phyloP scores from a whole-genome alignment of 1,140 invertebrate genomes.

The Cepaea nemoralis region DNA sequence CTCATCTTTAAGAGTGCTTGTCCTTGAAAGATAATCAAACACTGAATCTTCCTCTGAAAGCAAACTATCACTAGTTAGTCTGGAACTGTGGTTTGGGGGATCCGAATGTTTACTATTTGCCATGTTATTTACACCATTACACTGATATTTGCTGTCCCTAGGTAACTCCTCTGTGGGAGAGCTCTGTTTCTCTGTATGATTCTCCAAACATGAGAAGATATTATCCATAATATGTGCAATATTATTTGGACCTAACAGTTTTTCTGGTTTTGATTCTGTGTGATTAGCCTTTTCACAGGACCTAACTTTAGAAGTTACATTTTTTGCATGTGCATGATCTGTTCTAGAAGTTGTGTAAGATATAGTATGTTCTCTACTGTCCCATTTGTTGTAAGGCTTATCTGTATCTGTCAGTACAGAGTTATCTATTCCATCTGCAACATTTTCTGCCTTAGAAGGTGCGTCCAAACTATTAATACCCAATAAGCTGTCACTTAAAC shows the following conservation, averaged over 20 bases:
- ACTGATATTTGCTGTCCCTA: neutral
- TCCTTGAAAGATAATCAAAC: too few species aligned
- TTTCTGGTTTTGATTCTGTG: neutral
- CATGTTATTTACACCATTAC: neutral
- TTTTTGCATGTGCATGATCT: neutral
- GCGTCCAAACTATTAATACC: neutral
- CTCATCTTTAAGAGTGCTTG: too few species aligned
- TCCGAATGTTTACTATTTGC: neutral
- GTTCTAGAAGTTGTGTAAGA: neutral
- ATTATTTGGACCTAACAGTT: neutral
- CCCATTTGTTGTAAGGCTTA: neutral
- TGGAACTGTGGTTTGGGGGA: neutral
- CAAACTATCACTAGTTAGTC: neutral
- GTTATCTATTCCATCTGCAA: neutral
- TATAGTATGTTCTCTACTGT: neutral
- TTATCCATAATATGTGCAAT: neutral
- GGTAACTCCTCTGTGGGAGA: neutral
- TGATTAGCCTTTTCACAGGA: neutral
- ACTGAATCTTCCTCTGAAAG: too few species aligned
- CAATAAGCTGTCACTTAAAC: neutral
- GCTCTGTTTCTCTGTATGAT: neutral
- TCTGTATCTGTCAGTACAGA: too few species aligned
- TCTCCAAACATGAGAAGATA: slow-evolving; percentile 13
- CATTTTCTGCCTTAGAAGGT: neutral
- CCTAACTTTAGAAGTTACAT: neutral